Evolutionary conservation across 2,888 invertebrate genomes (phyloP).

Genomic region (Bellardia pandia): DNA sequence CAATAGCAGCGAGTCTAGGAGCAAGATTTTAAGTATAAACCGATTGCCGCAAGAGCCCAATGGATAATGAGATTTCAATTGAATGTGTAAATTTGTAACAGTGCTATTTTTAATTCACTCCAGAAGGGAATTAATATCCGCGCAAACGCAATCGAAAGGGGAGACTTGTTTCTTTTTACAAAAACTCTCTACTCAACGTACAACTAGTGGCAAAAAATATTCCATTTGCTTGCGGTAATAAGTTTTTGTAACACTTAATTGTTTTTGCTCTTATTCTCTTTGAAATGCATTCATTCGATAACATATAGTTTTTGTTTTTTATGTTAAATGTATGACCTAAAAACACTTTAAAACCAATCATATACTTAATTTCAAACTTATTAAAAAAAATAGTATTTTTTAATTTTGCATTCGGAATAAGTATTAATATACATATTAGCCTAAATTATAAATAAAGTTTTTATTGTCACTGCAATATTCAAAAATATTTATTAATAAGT

Average conservation of each 20-base stretch:
- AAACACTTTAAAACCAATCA: no score
- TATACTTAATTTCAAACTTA: no score
- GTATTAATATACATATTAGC: no score
- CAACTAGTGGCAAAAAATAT: conserved; percentile 19
- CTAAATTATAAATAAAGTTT: no score
- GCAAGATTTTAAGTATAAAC: conserved; percentile 59
- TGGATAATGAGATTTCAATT: conserved; percentile 77
- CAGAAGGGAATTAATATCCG: conserved; percentile 46
- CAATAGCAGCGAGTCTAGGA: conserved; percentile 33
- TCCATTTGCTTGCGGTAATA: neutral
- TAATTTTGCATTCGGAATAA: no score
- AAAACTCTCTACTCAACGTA: conserved; percentile 1
- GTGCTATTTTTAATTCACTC: conserved; percentile 40
- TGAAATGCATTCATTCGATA: no score
- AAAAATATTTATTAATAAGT: no score
- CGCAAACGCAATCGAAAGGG: conserved; percentile 60
- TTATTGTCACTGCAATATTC: no score
- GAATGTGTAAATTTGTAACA: conserved; percentile 27
- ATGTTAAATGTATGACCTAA: no score
- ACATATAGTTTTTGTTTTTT: no score
- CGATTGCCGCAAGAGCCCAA: conserved; percentile 78
- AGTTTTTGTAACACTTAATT: neutral
- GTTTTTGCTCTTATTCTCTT: no score
- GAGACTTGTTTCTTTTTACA: conserved; percentile 4
- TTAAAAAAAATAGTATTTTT: no score